These are phyloP conservation scores for Scaptomyza cyrtandrae DNA, from an alignment of 2,888 invertebrate species.

Conservation along the genomic window DNA sequence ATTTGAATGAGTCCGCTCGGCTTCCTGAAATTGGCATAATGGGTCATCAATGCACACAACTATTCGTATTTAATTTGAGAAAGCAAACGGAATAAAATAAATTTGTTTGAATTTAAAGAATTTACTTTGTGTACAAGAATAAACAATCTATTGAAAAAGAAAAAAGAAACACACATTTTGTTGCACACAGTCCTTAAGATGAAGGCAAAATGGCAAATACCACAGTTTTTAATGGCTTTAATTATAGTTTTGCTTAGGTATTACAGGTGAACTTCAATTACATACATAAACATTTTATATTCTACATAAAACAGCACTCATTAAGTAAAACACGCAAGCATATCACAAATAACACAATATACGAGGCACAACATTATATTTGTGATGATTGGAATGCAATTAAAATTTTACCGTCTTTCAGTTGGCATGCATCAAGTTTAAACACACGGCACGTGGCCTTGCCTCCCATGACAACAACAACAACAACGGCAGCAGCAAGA, in stretches of 20 bases:
- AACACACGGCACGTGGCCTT: constrained; percentile 32
- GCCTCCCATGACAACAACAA: constrained; percentile 23
- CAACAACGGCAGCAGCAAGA: constrained; percentile 2
- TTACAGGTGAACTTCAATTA: neutral
- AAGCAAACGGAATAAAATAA: no score
- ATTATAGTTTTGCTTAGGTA: constrained; percentile 1
- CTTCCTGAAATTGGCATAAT: neutral
- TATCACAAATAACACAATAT: neutral
- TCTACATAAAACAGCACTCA: neutral
- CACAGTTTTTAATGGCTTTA: neutral
- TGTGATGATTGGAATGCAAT: constrained; percentile 69
- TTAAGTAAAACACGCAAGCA: constrained; percentile 14
- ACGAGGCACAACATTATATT: constrained; percentile 1
- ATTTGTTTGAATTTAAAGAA: no score
- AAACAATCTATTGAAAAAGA: no score
- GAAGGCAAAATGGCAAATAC: no score
- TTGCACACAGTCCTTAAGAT: neutral
- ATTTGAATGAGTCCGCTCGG: neutral
- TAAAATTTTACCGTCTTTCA: constrained; percentile 46
- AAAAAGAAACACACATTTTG: neutral
- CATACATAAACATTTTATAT: neutral
- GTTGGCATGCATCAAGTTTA: constrained; percentile 27
- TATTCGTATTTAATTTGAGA: no score
- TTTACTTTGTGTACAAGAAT: no score
- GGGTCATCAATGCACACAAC: neutral